A percentile compares a stretch with the other conserved stretches of the same genome.
Evolutionary conservation across 2,888 invertebrate species (phyloP).

Genomic region (Caenorhabditis zanzibari): DNA sequence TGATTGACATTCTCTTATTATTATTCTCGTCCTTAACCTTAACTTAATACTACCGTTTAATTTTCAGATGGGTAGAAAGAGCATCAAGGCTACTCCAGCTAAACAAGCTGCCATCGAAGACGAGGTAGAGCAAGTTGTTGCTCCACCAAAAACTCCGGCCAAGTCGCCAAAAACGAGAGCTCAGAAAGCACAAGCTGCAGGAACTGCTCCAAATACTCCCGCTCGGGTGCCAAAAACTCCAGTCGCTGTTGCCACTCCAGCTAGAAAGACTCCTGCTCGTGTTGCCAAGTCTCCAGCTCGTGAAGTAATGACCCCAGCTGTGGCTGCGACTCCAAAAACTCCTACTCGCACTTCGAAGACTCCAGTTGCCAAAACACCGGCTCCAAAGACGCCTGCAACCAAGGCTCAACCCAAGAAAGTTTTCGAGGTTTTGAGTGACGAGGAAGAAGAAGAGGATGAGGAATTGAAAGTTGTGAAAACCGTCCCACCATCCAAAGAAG

Average conservation of each 20-base stretch:
- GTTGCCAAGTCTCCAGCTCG: conserved; percentile 16
- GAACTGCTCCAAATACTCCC: conserved; percentile 23
- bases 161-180: conserved; percentile 50
- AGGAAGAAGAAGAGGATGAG: conserved; percentile 39
- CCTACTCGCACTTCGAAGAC: conserved; percentile 32
- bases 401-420: conserved; percentile 40
- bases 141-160: conserved; percentile 48
- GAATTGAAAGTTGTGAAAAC: conserved; percentile 40
- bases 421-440: conserved; percentile 17
- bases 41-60: no score
- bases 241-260: conserved; percentile 15
- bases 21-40: no score
- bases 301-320: conserved; percentile 17
- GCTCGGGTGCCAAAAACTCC: conserved; percentile 31
- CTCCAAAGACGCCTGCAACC: conserved; percentile 14
- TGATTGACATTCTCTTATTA: background rate
- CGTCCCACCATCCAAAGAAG: conserved; percentile 1
- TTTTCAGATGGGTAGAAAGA: conserved; percentile 64
- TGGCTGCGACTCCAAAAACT: background rate
- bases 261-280: conserved; percentile 14
- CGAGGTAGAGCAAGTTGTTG: conserved; percentile 9
- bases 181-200: conserved; percentile 37
- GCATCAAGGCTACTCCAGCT: conserved; percentile 45
- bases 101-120: conserved; percentile 16
- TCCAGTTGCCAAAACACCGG: conserved; percentile 31